Evolutionary conservation across 2,113 vertebrate genomes (phyloP), one percentile per base, ranked within the genome.

Genomic region (Lepisosteus osseus): DNA sequence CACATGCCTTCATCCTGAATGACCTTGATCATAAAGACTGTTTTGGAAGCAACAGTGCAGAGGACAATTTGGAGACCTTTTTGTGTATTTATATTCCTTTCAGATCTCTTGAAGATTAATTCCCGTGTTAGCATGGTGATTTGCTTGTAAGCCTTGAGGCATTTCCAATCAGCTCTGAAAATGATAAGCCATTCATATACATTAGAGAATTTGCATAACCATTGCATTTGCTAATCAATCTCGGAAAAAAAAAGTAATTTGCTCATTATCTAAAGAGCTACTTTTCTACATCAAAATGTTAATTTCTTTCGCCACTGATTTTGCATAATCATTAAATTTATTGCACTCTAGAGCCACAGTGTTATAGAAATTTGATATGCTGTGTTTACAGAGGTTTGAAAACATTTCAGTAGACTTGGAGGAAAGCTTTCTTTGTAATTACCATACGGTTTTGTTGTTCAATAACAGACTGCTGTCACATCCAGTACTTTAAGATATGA

Each of bases 141-240:
- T 61, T 61, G 42, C 43, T 72, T 47, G 43, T 67, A 72, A 67
- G 59, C 55, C 7, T 15, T 29, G 54, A 72, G 65, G 54, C 29
- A 15, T 55, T 56, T 47, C 59, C 63, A 72, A 72, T 72, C 47
- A 51, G 47, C 1, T 51, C 55, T 47, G 15, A 45, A 44, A 66
- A 47, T 66, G 64, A 44, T 51, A 44, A 45, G 64, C 43, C 42
- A 44, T 66, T 66, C 59, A 47, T 72, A 54, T 65, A 13, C 47
- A 51, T 56, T 55, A 7, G 54, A 66, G 57, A 67, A 72, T 72
- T 67, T 59, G 71, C 65, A 72, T 72, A 45, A 51, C 65, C 43
- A 55, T 47, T 72, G 42, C 40, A 67, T 67, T 67, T 43, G 57
- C 55, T 65, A 47, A 66, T 66, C 45, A 66, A 66, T 47, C 45